Base-by-base conservation (phyloP, 2,888 invertebrate genomes). In the Nowickia ferox region DNA sequence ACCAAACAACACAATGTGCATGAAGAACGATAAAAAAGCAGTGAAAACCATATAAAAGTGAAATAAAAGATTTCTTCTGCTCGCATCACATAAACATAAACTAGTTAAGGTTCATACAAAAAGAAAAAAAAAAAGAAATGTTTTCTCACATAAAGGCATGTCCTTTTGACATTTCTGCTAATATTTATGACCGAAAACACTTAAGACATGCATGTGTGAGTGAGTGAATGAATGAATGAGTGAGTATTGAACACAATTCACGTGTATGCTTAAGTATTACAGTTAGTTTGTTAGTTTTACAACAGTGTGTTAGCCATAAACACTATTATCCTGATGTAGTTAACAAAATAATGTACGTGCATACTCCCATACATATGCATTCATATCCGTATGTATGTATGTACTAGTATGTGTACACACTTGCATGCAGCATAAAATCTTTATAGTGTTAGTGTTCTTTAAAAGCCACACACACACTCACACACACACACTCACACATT, bases 171-270 rank as follows among this genome's bases (percentile, higher is more conserved):
- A 63, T 84, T 83, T 80, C 66, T 30, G 59, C 83, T 77, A 65
- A 84, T 78, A 84, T 84, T 84, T 84, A 84, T 84, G 66, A 84
- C 38, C 48, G 38, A 51, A 78, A 44, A 66, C 53, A 68, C 46
- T 61, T 63, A 22, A 51, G 61, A 59, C 86, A 85, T 51, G 84
- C 57, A 42, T 74, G 15, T 30, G 22, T 86, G 88, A 86, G 86
- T 42, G 87, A 87, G 82, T 89, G 80, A 30, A 30, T 88, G 79
- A 85, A 86, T 82, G 84, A 74, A 30, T 88, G 79, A 85, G 87
- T 82, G 84, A 74, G 19, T 65, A 22, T 22, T 42, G 15, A 46
- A 61, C 1, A 11, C 68, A 59, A 59, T 42, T 55, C 17, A 75
- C 19, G 19, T 15, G 38, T 40, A 61, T 53, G 19, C 68, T 68